Percentiles rank a stretch among this genome's conserved stretches.
These are phyloP conservation scores for Atherinomorus stipes DNA, from an alignment of 2,113 vertebrate species.

Conservation along the genomic window DNA sequence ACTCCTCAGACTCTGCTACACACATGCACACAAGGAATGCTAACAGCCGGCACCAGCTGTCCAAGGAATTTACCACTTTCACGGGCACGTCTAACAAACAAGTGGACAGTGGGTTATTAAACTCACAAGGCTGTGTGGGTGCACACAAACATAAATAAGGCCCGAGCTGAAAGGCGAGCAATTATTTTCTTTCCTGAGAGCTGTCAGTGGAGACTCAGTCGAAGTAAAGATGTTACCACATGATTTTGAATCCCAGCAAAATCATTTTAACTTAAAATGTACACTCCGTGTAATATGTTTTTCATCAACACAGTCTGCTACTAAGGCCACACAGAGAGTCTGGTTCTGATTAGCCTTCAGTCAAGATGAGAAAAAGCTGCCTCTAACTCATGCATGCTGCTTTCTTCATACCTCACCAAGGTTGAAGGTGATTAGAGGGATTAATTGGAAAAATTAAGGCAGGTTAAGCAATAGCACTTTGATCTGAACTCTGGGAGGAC, in stretches of 20 bases:
- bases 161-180: conserved; percentile 26
- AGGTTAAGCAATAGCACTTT: conserved; percentile 42
- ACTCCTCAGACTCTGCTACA: conserved; percentile 18
- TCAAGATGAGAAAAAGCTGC: conserved; percentile 4
- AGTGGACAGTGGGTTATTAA: conserved; percentile 27
- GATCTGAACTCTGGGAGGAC: conserved; percentile 44
- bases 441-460: conserved; percentile 12
- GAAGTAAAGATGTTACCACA: conserved; percentile 16
- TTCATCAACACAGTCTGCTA: background rate
- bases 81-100: conserved; percentile 69
- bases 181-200: conserved; percentile 33
- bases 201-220: conserved; percentile 13
- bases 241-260: background rate
- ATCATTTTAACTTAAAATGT: background rate
- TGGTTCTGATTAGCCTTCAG: conserved; percentile 5
- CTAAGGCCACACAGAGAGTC: background rate
- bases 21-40: conserved; percentile 68
- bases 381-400: background rate
- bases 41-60: conserved; percentile 83
- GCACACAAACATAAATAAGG: conserved; percentile 37
- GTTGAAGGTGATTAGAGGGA: conserved; percentile 22
- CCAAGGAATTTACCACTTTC: conserved; percentile 81
- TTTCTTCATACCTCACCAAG: conserved; percentile 12
- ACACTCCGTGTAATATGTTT: background rate
- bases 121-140: conserved; percentile 6